Evolutionary conservation across 92 coral and sea anemone species (phyloP).

Genomic region (Plumapathes pennacea): DNA sequence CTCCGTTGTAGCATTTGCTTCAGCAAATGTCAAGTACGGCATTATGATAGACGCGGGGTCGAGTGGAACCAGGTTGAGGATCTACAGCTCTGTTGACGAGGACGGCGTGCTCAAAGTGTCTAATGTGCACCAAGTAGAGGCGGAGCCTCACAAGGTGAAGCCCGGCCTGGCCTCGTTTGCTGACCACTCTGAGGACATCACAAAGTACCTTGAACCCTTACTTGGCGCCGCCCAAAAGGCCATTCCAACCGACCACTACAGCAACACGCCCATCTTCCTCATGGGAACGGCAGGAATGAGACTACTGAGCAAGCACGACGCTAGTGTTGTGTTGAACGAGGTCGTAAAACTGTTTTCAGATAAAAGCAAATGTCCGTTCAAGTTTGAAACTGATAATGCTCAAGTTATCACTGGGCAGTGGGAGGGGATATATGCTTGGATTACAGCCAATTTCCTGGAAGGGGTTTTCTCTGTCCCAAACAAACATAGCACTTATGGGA

Average conservation of each 20-base stretch:
- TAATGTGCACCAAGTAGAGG: not conserved
- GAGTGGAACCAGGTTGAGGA: conserved; percentile 12
- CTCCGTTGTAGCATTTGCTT: too few relatives aligned
- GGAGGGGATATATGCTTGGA: conserved; percentile 44
- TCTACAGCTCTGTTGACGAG: conserved; percentile 5
- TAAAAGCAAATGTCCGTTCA: conserved; percentile 33
- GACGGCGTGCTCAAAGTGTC: conserved; percentile 2
- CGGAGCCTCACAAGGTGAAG: not conserved
- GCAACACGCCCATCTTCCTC: conserved; percentile 11
- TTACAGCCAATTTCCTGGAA: conserved; percentile 32
- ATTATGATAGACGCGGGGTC: conserved; percentile 16
- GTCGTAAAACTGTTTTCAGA: conserved; percentile 16
- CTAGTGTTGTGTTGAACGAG: conserved; percentile 1
- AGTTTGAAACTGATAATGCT: conserved; percentile 13
- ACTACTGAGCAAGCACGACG: conserved; percentile 3
- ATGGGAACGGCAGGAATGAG: conserved; percentile 49
- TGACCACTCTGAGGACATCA: not conserved
- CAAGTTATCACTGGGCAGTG: conserved; percentile 19
- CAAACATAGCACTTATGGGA: conserved; percentile 9
- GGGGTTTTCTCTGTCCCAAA: conserved; percentile 1
- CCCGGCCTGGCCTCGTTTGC: conserved; percentile 17
- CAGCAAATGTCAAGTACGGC: conserved; percentile 8
- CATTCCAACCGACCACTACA: conserved; percentile 12
- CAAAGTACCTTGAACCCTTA: conserved; percentile 13
- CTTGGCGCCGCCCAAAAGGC: conserved; percentile 11